Conservation (phyloP, 2,113 vertebrate species). For the Oenanthe melanoleuca region DNA sequence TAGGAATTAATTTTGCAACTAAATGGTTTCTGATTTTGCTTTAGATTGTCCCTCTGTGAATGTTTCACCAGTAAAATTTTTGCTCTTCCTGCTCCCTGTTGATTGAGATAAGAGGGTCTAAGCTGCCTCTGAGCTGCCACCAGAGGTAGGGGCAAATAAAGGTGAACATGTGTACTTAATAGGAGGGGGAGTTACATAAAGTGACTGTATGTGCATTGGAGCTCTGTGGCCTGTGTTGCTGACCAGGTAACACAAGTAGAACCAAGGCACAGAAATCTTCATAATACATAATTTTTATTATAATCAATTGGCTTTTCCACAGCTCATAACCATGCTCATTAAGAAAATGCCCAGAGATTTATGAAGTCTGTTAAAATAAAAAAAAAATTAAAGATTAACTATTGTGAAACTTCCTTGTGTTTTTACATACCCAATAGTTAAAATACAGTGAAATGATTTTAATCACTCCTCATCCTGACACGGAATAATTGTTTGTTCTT, state of each 20-base stretch:
- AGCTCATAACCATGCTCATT: constrained; percentile 33
- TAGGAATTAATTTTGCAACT: not conserved
- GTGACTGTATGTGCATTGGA: not conserved
- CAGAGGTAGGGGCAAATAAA: not conserved
- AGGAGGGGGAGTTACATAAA: not conserved
- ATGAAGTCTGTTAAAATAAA: constrained; percentile 42
- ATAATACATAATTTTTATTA: constrained; percentile 42
- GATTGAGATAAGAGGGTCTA: not conserved
- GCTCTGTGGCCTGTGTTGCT: not conserved
- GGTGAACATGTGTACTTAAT: not conserved
- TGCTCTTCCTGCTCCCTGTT: not conserved
- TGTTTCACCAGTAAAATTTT: not conserved
- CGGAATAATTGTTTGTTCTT: constrained; percentile 31
- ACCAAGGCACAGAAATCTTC: not conserved
- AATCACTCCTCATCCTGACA: constrained; percentile 51
- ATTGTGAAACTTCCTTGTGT: constrained; percentile 40
- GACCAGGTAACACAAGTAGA: not conserved
- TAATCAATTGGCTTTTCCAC: constrained; percentile 61
- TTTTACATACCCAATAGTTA: constrained; percentile 33
- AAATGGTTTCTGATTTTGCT: not conserved
- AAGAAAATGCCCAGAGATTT: constrained; percentile 64
- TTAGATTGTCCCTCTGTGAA: not conserved
- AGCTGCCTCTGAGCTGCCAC: not conserved
- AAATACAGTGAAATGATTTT: constrained; percentile 64
- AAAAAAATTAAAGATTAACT: constrained; percentile 57